A percentile compares a stretch with the other conserved stretches of the same genome.
Conservation (phyloP, 2,888 invertebrate species). For the Hirtodrosophila duncani region DNA sequence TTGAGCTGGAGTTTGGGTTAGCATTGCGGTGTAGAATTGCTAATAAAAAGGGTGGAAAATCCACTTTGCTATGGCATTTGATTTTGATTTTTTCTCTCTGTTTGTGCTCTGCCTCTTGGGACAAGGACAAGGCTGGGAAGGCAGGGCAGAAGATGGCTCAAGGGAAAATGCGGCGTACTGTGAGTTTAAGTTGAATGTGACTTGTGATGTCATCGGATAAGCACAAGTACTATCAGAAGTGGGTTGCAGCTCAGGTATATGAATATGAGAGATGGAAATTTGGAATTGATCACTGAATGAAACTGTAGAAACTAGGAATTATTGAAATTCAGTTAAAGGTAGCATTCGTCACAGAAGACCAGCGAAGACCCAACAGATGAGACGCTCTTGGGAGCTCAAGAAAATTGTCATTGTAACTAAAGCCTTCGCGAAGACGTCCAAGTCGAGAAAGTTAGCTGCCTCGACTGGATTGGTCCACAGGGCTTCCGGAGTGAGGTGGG, state of each 20-base stretch:
- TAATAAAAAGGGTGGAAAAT: slow-evolving; percentile 75
- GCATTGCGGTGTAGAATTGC: slow-evolving; percentile 62
- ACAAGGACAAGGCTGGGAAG: slow-evolving; percentile 7
- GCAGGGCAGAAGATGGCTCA: background rate
- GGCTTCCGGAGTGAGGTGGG: too few species aligned
- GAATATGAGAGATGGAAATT: background rate
- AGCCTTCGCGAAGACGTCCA: background rate
- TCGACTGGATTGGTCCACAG: too few species aligned
- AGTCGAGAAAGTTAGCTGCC: slow-evolving; percentile 9
- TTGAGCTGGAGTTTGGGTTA: too few species aligned
- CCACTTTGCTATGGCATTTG: slow-evolving; percentile 75
- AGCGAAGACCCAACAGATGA: too few species aligned
- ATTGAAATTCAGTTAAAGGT: background rate
- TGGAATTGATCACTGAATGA: too few species aligned
- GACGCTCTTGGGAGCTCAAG: too few species aligned
- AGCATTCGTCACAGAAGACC: too few species aligned
- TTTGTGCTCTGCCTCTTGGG: slow-evolving; percentile 30
- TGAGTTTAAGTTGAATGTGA: slow-evolving; percentile 39
- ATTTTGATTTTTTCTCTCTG: slow-evolving; percentile 67
- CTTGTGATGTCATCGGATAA: slow-evolving; percentile 65
- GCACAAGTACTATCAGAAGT: slow-evolving; percentile 9
- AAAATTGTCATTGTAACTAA: background rate
- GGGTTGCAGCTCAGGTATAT: slow-evolving; percentile 20
- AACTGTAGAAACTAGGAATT: background rate
- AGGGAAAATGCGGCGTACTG: slow-evolving; percentile 7